phyloP scores from a whole-genome alignment of 2,113 vertebrate genomes.

The Alligator sinensis region DNA sequence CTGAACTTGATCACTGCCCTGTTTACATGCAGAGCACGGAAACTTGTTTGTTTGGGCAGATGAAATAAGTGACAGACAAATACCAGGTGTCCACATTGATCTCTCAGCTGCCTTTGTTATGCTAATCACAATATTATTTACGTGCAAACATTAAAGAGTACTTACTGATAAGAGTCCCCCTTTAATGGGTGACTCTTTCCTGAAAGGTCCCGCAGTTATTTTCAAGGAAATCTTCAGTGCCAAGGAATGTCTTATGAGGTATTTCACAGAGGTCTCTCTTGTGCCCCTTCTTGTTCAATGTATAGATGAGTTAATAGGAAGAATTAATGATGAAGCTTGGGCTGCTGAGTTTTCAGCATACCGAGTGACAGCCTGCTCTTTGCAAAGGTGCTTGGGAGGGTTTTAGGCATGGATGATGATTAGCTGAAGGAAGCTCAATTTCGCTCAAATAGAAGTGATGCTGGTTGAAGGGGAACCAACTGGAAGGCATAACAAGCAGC shows the following conservation, averaged over 20 bases:
- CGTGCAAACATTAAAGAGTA: background rate
- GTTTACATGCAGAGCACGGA: too few relatives aligned
- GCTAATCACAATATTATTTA: too few relatives aligned
- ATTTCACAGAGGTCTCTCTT: background rate
- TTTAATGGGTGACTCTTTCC: background rate
- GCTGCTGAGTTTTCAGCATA: background rate
- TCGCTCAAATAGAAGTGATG: background rate
- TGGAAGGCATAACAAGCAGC: background rate
- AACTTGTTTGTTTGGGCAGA: too few relatives aligned
- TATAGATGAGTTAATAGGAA: background rate
- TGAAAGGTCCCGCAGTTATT: background rate
- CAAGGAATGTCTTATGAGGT: background rate
- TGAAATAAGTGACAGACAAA: too few relatives aligned
- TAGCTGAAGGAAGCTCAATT: background rate
- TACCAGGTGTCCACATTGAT: too few relatives aligned
- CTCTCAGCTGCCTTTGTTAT: too few relatives aligned
- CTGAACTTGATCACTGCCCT: too few relatives aligned
- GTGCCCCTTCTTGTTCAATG: background rate
- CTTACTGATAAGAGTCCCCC: background rate
- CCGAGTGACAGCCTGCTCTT: background rate
- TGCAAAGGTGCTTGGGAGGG: background rate
- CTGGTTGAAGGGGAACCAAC: background rate
- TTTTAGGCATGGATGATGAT: background rate
- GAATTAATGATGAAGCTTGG: background rate
- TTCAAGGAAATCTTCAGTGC: background rate